A percentile compares a stretch with the other conserved stretches of the same genome.
Conservation (phyloP, 2,113 vertebrate genomes). For the Galbula dea region DNA sequence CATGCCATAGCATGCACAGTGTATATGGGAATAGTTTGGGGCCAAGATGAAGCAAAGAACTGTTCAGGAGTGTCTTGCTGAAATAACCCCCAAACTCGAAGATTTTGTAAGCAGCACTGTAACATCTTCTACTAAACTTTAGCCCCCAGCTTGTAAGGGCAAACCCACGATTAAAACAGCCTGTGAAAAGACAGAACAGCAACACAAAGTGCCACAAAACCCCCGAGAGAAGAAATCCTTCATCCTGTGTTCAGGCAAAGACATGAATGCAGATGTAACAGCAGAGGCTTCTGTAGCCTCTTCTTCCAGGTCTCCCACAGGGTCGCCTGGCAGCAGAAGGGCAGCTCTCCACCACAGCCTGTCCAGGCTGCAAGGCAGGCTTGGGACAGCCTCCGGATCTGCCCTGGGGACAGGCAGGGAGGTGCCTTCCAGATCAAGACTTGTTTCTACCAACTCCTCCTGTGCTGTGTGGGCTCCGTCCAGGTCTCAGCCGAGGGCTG, state of each 20-base stretch:
- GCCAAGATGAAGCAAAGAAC: background rate
- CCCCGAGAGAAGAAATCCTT: conserved; percentile 6
- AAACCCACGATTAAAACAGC: conserved; percentile 31
- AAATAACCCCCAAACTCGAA: background rate
- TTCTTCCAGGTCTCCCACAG: background rate
- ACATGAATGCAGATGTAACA: background rate
- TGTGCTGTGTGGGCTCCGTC: rapidly evolving
- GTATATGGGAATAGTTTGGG: background rate
- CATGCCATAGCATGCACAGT: background rate
- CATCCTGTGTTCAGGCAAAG: background rate
- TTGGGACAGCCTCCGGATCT: background rate
- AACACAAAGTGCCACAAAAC: background rate
- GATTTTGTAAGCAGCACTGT: background rate
- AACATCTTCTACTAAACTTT: background rate
- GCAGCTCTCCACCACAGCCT: background rate
- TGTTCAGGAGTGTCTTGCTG: background rate
- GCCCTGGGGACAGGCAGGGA: background rate
- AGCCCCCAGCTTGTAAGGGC: background rate
- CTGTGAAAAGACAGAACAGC: background rate
- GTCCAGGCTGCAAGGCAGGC: background rate
- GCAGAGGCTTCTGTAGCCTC: background rate
- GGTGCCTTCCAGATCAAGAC: background rate
- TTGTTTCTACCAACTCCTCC: background rate
- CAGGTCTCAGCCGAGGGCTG: rapidly evolving
- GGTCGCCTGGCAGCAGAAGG: background rate